Conservation (phyloP, 2,797 vertebrate species). For the Florisuga fusca region DNA sequence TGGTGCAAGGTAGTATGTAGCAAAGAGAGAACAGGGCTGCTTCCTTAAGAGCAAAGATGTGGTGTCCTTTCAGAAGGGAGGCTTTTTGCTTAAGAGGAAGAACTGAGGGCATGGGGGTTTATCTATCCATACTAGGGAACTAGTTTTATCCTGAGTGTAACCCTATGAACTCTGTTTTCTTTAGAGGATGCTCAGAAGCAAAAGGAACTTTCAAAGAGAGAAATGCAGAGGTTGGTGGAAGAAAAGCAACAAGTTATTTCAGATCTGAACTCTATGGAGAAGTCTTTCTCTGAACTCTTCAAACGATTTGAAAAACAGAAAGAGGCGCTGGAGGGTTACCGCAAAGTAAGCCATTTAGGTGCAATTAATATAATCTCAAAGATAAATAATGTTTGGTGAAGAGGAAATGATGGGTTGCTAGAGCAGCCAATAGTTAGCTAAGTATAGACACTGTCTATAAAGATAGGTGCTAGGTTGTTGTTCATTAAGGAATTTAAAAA, state of each 20-base stretch:
- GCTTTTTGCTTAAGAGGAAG: not conserved
- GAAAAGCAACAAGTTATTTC: constrained; percentile 87
- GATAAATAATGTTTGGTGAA: not conserved
- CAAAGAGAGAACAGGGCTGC: not conserved
- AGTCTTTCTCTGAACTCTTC: constrained; percentile 90
- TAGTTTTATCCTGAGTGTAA: not conserved
- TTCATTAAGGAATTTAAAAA: not conserved
- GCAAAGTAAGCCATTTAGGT: constrained; percentile 78
- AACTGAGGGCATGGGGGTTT: not conserved
- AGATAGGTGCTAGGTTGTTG: not conserved
- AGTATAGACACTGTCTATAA: not conserved
- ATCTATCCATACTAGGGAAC: not conserved
- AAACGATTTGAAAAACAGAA: constrained; percentile 93
- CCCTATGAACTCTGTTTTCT: not conserved
- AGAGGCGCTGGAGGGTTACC: constrained; percentile 88
- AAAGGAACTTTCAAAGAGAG: constrained; percentile 75
- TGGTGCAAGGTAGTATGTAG: not conserved
- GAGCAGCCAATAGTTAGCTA: not conserved
- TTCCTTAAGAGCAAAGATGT: not conserved
- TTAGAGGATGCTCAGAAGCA: constrained; percentile 87
- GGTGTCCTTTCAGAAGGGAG: not conserved
- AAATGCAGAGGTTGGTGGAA: constrained; percentile 78
- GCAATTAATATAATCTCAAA: not conserved
- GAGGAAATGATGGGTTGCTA: not conserved
- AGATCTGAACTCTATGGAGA: constrained; percentile 88